Conservation (phyloP, 2,797 vertebrate species). For the Anguilla obscura region DNA sequence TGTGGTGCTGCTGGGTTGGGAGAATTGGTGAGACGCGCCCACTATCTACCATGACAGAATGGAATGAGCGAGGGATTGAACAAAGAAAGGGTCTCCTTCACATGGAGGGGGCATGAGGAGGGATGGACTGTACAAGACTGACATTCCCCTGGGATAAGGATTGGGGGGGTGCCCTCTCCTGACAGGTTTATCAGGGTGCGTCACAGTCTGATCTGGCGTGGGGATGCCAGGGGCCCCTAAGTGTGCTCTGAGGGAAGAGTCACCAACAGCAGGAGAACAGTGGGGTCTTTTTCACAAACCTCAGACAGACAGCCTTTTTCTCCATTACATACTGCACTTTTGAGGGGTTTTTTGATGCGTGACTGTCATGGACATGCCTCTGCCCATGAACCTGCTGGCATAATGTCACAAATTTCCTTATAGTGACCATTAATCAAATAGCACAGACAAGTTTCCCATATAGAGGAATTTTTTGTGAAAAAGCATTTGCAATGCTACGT, state of each 20-base stretch:
- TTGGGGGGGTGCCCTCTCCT: background rate
- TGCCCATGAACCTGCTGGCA: slow-evolving; percentile 10
- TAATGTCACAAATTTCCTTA: background rate
- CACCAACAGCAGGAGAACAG: background rate
- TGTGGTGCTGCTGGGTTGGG: background rate
- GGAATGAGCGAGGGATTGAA: slow-evolving; percentile 3
- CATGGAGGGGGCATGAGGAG: background rate
- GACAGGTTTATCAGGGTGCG: background rate
- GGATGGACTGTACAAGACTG: background rate
- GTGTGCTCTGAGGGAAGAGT: background rate
- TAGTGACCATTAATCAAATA: background rate
- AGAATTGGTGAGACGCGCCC: background rate
- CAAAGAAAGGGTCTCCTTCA: slow-evolving; percentile 19
- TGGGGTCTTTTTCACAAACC: background rate
- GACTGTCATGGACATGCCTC: background rate
- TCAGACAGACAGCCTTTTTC: background rate
- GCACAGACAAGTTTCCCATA: background rate
- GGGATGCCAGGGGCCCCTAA: background rate
- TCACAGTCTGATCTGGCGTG: background rate
- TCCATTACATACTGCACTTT: background rate
- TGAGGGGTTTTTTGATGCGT: background rate
- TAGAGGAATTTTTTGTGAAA: background rate
- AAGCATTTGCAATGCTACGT: background rate
- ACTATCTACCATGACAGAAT: background rate
- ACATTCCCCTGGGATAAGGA: background rate